phyloP scores from a whole-genome alignment of 2,797 vertebrate species.

The Loris lydekkerianus region DNA sequence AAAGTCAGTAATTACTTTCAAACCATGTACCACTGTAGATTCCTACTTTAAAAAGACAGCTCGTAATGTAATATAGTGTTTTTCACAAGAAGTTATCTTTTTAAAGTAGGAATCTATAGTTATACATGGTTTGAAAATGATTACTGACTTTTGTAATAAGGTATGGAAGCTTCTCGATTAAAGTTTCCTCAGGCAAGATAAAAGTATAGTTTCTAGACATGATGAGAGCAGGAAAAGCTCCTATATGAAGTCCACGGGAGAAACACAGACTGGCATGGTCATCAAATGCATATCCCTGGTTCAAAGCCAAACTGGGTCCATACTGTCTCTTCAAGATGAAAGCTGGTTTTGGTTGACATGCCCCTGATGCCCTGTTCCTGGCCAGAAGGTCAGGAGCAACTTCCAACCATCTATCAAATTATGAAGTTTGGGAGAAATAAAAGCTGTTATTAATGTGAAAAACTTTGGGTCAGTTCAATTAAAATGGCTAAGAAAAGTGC shows the following conservation, averaged over 20 bases:
- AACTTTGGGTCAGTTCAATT: conserved; percentile 18
- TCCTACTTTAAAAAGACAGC: too few species aligned
- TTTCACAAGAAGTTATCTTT: neutral
- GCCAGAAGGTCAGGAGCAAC: neutral
- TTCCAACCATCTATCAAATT: neutral
- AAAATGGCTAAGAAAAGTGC: conserved; percentile 15
- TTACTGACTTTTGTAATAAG: conserved; percentile 31
- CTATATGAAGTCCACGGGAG: neutral
- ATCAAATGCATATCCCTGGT: neutral
- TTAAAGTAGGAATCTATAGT: neutral
- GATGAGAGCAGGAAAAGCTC: neutral
- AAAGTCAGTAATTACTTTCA: too few species aligned
- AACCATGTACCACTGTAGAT: too few species aligned
- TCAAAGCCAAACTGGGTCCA: neutral
- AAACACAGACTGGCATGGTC: neutral
- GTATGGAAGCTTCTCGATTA: neutral
- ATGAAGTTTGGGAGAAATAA: neutral
- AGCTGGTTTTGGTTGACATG: neutral
- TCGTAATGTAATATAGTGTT: neutral
- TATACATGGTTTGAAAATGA: neutral
- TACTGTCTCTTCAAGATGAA: neutral
- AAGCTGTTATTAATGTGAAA: conserved; percentile 36
- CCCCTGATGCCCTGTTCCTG: neutral
- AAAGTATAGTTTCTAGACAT: neutral
- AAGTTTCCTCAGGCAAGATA: neutral